Evolutionary conservation across 2,797 vertebrate genomes (phyloP), one percentile per base, ranked within the genome.

Genomic region (Neomorphus geoffroyi): DNA sequence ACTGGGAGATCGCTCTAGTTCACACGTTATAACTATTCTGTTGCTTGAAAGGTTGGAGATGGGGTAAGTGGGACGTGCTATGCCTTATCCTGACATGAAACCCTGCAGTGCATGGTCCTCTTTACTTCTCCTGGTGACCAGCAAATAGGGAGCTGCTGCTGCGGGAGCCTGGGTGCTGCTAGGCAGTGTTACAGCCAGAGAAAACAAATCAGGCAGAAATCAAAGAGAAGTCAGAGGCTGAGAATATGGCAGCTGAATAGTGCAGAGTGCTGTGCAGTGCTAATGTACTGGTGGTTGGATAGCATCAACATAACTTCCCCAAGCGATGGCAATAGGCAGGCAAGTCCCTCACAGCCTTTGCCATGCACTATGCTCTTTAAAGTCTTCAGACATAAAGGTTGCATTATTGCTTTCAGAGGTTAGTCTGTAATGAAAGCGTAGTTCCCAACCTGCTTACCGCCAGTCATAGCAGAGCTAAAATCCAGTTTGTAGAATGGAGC

Each of bases 81-180:
- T 61, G 32, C 48, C 58, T 79, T 53, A 32, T 22, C 10, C 19
- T 24, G 56, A 64, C 50, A 23, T 0, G 1, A 50, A 22, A 11
- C 10, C 26, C 15, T 1, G 0, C 11, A 18, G 15, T 0, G 0
- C 0, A 1, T 19, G 45, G n/a, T 18, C n/a, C 50, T 74, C 30
- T 70, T 78, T 13, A 17, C 54, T 82, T 53, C 62, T 57, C 13
- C 70, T 58, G 37, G 17, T 13, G 43, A 57, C 18, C 7, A 17
- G 37, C 4, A 7, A 17, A 12, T 7, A 21, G 15, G 14, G 17
- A 82, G 23, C 27, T 46, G 51, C 62, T 54, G 7, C 39, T 71
- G 27, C 0, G 0, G 33, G 33, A 65, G 14, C 24, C 37, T 56
- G 61, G 22, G 18, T 37, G 48, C 13, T 0, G 1, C 18, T 13